Conservation (phyloP, 1,140 invertebrate species). For the Cydia amplana region DNA sequence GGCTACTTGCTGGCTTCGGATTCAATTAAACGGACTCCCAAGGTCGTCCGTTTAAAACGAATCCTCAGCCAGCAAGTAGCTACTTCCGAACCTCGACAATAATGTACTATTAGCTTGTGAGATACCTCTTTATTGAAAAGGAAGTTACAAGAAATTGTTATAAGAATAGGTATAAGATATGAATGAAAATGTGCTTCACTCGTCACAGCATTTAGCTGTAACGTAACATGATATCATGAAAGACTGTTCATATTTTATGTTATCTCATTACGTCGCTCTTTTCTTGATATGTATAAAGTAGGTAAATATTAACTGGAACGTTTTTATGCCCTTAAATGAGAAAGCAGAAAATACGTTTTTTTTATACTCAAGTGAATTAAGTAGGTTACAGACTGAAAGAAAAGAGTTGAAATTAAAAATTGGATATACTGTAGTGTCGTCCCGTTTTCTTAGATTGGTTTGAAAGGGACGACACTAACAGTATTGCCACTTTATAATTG, state of each 20-base stretch:
- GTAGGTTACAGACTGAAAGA: no score
- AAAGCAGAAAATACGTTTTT: neutral
- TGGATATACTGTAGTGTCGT: no score
- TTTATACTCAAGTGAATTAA: neutral
- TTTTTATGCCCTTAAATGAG: neutral
- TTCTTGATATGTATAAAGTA: neutral
- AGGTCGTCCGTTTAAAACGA: no score
- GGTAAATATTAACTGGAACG: neutral
- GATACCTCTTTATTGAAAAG: slow-evolving; percentile 7
- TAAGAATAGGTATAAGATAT: neutral
- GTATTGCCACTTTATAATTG: no score
- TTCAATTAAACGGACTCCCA: no score
- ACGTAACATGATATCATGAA: neutral
- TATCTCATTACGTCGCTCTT: neutral
- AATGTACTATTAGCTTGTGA: neutral
- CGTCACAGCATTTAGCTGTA: neutral
- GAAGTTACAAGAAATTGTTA: neutral
- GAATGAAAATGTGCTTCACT: neutral
- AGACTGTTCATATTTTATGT: slow-evolving; percentile 4
- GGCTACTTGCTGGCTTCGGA: no score
- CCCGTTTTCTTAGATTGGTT: no score
- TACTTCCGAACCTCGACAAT: no score
- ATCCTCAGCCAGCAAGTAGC: no score
- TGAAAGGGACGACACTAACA: no score
- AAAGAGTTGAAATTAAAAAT: no score